Percentiles rank a stretch among this genome's conserved stretches.
Evolutionary conservation across 2,888 invertebrate species (phyloP).

Genomic region (Fragum fragum): DNA sequence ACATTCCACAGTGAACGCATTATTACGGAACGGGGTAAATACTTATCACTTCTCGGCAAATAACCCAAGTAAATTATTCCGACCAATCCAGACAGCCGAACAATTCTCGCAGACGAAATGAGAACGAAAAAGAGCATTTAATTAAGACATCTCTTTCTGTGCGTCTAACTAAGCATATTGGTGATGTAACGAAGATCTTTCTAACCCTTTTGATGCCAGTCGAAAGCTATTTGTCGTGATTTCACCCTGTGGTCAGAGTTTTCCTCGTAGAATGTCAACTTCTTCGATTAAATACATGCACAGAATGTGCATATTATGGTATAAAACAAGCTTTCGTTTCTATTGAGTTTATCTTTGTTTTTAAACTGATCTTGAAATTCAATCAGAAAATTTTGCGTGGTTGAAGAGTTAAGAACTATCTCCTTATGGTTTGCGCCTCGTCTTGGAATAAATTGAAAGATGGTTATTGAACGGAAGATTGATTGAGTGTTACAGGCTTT

Average conservation of each 20-base stretch:
- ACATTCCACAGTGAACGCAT: too few species aligned
- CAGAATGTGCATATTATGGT: too few species aligned
- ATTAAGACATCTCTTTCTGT: constrained; percentile 20
- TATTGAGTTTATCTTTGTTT: too few species aligned
- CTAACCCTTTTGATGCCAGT: not conserved
- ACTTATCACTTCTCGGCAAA: constrained; percentile 6
- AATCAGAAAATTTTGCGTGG: too few species aligned
- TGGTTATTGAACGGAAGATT: constrained; percentile 11
- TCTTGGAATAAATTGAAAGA: constrained; percentile 17
- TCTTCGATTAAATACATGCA: too few species aligned
- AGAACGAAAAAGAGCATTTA: constrained; percentile 15
- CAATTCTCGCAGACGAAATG: not conserved
- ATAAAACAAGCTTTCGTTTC: too few species aligned
- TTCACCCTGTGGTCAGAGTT: too few species aligned
- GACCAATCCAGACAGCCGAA: constrained; percentile 10
- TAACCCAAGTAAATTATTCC: not conserved
- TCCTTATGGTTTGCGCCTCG: constrained; percentile 10
- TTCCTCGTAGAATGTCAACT: too few species aligned
- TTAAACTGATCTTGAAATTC: too few species aligned
- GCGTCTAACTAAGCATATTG: constrained; percentile 15
- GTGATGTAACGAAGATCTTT: not conserved
- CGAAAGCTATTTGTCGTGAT: too few species aligned
- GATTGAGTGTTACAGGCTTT: not conserved
- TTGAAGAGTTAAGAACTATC: not conserved
- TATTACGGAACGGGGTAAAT: not conserved